These are phyloP conservation scores for Apantesis nais DNA, from an alignment of 2,888 invertebrate genomes.

Conservation along the genomic window DNA sequence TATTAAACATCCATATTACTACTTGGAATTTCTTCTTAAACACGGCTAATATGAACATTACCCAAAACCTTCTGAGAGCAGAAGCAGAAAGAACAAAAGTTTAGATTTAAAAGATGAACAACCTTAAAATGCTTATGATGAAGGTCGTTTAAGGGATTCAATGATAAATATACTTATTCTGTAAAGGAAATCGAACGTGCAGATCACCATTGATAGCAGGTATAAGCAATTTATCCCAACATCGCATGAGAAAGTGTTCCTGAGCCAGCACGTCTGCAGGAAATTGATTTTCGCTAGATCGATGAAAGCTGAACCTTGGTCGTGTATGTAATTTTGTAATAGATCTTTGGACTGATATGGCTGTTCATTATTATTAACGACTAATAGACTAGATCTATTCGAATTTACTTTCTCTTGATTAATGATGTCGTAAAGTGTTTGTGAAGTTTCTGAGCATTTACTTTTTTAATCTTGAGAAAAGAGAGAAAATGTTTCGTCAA, in stretches of 20 bases:
- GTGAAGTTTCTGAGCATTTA: background rate
- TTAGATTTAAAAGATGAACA: background rate
- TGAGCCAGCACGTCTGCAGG: slow-evolving; percentile 31
- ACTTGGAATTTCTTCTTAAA: background rate
- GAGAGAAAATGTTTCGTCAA: background rate
- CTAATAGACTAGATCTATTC: background rate
- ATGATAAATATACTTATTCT: background rate
- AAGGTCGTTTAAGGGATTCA: background rate
- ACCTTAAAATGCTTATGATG: background rate
- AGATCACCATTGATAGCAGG: slow-evolving; percentile 10
- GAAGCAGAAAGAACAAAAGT: background rate
- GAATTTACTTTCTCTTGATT: slow-evolving; percentile 3
- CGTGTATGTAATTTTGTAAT: slow-evolving; percentile 18
- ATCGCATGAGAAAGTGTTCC: slow-evolving; percentile 54
- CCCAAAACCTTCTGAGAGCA: background rate
- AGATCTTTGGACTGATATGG: background rate
- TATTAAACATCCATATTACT: background rate
- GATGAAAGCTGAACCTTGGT: slow-evolving; percentile 51
- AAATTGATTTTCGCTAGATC: slow-evolving; percentile 58
- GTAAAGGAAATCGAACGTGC: slow-evolving; percentile 14
- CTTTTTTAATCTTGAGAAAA: background rate
- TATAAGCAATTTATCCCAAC: slow-evolving; percentile 14
- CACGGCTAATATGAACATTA: background rate
- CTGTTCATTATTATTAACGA: slow-evolving; percentile 5
- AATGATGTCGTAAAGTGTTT: background rate